phyloP scores from a whole-genome alignment of 2,888 invertebrate species.

The Cephus nigrinus region DNA sequence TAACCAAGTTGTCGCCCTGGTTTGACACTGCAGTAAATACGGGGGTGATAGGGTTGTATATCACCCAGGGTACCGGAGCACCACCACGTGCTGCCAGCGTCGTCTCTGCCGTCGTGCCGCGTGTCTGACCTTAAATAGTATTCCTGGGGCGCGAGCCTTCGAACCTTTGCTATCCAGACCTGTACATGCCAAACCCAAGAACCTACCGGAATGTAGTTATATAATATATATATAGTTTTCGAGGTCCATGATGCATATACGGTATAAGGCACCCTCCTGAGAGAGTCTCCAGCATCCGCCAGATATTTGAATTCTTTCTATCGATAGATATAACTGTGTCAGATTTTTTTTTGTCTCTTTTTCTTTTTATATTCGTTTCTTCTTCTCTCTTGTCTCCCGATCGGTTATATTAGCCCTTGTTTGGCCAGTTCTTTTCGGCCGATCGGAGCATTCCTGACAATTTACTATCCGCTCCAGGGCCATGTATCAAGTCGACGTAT shows the following conservation, averaged over 20 bases:
- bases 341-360: background rate
- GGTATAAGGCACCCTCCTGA: background rate
- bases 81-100: conserved; percentile 23
- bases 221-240: background rate
- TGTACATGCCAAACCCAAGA: background rate
- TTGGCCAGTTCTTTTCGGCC: conserved; percentile 13
- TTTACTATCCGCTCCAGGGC: conserved; percentile 44
- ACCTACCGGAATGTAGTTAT: background rate
- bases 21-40: conserved; percentile 65
- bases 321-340: background rate
- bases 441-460: conserved; percentile 44
- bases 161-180: background rate
- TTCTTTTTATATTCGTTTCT: background rate
- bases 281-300: background rate
- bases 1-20: conserved; percentile 65
- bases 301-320: background rate
- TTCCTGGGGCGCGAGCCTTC: background rate
- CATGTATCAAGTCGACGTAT: conserved; percentile 45
- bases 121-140: conserved; percentile 33
- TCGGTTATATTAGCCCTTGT: background rate
- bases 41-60: conserved; percentile 63
- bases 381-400: background rate
- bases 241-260: background rate
- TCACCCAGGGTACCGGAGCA: conserved; percentile 53
- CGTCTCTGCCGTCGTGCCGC: conserved; percentile 19